Evolutionary conservation across 1,140 invertebrate genomes (phyloP).

Genomic region (Apis dorsata): DNA sequence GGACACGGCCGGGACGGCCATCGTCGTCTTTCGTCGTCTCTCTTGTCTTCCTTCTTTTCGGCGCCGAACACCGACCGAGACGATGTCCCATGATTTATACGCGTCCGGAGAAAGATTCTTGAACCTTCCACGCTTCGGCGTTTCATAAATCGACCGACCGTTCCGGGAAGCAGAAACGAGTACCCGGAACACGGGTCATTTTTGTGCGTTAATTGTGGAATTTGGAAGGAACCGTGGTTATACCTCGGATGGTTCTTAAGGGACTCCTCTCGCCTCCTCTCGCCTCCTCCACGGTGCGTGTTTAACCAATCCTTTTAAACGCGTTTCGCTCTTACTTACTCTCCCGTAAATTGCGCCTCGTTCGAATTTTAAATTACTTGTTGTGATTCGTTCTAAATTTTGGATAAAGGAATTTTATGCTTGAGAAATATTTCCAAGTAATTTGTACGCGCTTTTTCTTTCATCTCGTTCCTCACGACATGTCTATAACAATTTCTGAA

Average conservation of each 20-base stretch:
- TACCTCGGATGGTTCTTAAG: not conserved
- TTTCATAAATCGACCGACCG: conserved; percentile 34
- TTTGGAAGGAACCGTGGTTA: not conserved
- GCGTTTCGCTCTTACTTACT: not conserved
- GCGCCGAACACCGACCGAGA: not conserved
- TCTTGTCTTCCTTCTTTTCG: conserved; percentile 16
- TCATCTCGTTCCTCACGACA: too few relatives aligned
- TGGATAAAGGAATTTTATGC: too few relatives aligned
- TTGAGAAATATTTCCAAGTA: too few relatives aligned
- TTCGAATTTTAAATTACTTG: not conserved
- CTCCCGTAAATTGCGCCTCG: too few relatives aligned
- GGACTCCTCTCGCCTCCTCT: too few relatives aligned
- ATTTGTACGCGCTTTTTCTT: too few relatives aligned
- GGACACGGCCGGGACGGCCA: conserved; percentile 18
- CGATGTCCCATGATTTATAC: conserved; percentile 37
- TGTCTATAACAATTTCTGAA: not conserved
- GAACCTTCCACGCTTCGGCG: conserved; percentile 22
- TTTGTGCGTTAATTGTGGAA: conserved; percentile 36
- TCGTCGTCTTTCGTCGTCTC: not conserved
- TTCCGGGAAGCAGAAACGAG: conserved; percentile 7
- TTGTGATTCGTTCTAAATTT: too few relatives aligned
- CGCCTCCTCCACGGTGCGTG: not conserved
- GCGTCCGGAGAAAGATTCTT: conserved; percentile 23
- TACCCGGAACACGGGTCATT: not conserved
- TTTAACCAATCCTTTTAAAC: not conserved